These are phyloP conservation scores for Gerris buenoi DNA, from an alignment of 1,140 invertebrate genomes.

Conservation along the genomic window DNA sequence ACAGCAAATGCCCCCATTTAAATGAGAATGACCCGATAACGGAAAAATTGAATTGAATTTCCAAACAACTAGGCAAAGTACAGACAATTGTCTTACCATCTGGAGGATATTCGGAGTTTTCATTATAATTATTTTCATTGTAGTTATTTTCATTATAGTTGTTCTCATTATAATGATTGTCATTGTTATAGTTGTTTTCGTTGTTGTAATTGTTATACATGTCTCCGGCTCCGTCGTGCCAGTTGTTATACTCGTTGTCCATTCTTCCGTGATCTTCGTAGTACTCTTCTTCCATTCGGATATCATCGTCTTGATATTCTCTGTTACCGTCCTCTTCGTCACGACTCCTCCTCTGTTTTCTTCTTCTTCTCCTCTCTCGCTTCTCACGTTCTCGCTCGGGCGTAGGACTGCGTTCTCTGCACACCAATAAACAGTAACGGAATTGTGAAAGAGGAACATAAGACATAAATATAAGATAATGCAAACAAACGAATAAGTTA, in stretches of 20 bases:
- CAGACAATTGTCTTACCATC: too few species aligned
- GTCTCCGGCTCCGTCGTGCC: not conserved
- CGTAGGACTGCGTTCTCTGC: constrained; percentile 6
- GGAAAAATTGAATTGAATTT: too few species aligned
- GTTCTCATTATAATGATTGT: constrained; percentile 1
- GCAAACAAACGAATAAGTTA: too few species aligned
- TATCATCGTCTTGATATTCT: not conserved
- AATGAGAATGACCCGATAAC: too few species aligned
- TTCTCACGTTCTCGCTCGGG: constrained; percentile 28
- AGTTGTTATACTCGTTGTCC: not conserved
- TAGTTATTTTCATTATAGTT: too few species aligned
- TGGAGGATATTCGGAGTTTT: too few species aligned
- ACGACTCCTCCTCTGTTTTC: constrained; percentile 22
- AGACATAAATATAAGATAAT: too few species aligned
- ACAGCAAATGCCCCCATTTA: too few species aligned
- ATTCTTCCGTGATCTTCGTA: not conserved
- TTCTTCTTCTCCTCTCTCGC: constrained; percentile 22
- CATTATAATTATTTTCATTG: too few species aligned
- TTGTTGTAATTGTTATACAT: not conserved
- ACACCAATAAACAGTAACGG: not conserved
- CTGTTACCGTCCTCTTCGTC: constrained; percentile 15
- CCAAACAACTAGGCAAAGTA: too few species aligned
- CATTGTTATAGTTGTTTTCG: not conserved
- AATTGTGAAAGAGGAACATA: too few species aligned
- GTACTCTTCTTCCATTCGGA: not conserved